These are phyloP conservation scores for Drosophila leonis DNA, from an alignment of 2,888 invertebrate genomes.

Conservation along the genomic window DNA sequence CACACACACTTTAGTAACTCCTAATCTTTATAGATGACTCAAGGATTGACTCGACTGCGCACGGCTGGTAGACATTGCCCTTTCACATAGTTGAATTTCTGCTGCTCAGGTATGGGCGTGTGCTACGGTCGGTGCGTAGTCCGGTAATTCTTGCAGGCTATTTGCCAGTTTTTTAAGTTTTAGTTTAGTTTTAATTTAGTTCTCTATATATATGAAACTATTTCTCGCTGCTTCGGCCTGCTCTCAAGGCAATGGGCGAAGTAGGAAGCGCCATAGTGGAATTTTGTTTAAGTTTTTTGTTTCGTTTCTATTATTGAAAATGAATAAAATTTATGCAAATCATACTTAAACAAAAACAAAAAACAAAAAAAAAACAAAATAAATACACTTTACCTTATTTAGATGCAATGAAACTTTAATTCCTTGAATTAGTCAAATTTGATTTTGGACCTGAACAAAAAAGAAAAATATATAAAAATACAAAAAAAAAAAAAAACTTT, in stretches of 20 bases:
- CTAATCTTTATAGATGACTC: conserved; percentile 17
- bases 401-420: conserved; percentile 83
- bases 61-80: conserved; percentile 46
- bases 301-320: conserved; percentile 78
- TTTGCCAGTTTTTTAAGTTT: conserved; percentile 52
- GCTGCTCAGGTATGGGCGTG: conserved; percentile 77
- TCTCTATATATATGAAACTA: conserved; percentile 38
- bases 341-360: conserved; percentile 71
- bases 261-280: conserved; percentile 72
- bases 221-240: conserved; percentile 24
- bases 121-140: conserved; percentile 20
- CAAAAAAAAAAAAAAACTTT: conserved; percentile 28
- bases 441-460: conserved; percentile 83
- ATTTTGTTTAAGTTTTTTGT: conserved; percentile 82
- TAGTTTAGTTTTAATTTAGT: conserved; percentile 56
- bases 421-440: conserved; percentile 84
- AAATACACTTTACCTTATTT: conserved; percentile 77
- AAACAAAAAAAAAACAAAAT: background rate
- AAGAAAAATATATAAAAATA: conserved; percentile 30
- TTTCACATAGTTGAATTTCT: conserved; percentile 78
- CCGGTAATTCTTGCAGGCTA: conserved; percentile 26
- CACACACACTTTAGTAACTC: conserved; percentile 43
- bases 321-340: conserved; percentile 72
- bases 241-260: conserved; percentile 13
- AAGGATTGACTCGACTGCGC: conserved; percentile 13